A percentile compares a stretch with the other conserved stretches of the same genome.
Evolutionary conservation across 2,113 vertebrate species (phyloP).

Genomic region (Pelecanus crispus): DNA sequence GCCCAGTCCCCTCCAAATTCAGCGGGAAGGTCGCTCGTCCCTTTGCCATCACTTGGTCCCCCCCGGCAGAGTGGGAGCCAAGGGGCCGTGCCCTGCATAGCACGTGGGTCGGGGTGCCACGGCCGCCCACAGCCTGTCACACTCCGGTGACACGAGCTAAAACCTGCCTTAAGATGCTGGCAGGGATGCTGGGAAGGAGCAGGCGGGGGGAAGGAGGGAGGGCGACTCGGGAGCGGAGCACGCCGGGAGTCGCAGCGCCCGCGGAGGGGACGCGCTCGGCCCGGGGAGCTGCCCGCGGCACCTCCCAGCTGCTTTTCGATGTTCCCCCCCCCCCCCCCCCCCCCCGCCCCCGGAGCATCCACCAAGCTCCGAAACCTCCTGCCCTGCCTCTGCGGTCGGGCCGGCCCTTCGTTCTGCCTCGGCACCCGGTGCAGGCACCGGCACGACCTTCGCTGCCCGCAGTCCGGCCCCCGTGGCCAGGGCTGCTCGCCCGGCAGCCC

Average conservation of each 20-base stretch:
- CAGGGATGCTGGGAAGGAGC: constrained; percentile 22
- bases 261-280: not conserved
- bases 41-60: fast-evolving
- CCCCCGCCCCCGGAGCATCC: fast-evolving
- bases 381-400: not conserved
- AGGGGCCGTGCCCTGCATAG: not conserved
- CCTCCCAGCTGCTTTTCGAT: not conserved
- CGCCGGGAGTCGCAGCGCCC: not conserved
- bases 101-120: not conserved
- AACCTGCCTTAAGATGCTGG: not conserved
- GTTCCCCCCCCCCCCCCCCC: fast-evolving
- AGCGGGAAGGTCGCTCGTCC: fast-evolving
- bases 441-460: not conserved
- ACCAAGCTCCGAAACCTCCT: not conserved
- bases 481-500: not conserved
- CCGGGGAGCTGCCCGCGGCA: not conserved
- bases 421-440: fast-evolving
- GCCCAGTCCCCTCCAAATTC: not conserved
- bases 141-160: not conserved
- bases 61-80: not conserved
- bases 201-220: not conserved
- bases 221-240: not conserved
- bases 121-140: not conserved
- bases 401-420: not conserved
- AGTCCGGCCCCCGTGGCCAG: not conserved